These are phyloP conservation scores for Monoplex corrugatus DNA, from an alignment of 2,888 invertebrate genomes.

Conservation along the genomic window DNA sequence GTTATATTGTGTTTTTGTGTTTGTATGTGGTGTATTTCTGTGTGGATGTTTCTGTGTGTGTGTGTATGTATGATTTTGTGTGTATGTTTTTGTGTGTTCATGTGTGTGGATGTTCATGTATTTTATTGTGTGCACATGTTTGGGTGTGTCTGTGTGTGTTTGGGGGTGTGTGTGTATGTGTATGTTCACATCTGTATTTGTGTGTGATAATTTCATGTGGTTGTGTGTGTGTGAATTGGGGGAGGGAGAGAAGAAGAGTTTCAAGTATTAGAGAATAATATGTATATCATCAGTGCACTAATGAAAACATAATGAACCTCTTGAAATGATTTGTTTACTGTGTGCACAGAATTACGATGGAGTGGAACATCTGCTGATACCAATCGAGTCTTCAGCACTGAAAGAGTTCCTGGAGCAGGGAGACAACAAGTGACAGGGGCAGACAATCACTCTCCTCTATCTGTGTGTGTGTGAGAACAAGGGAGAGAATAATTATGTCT, in stretches of 20 bases:
- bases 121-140: not conserved
- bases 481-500: not conserved
- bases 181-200: not conserved
- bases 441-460: not conserved
- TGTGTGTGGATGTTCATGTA: not conserved
- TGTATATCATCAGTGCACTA: not conserved
- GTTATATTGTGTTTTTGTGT: not conserved
- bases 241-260: too few relatives aligned
- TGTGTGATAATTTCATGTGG: not conserved
- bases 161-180: not conserved
- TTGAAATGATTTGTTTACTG: conserved; percentile 9
- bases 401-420: conserved; percentile 84
- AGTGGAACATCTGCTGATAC: conserved; percentile 90
- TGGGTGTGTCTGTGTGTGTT: not conserved
- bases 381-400: conserved; percentile 88
- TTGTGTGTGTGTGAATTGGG: not conserved
- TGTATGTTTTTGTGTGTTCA: not conserved
- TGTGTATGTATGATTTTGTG: not conserved
- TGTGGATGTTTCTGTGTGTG: not conserved
- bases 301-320: not conserved
- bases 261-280: not conserved
- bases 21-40: not conserved
- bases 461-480: not conserved
- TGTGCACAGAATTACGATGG: conserved; percentile 87
- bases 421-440: conserved; percentile 56